Conservation (phyloP, 2,888 invertebrate genomes). For the Drosophila emarginata region DNA sequence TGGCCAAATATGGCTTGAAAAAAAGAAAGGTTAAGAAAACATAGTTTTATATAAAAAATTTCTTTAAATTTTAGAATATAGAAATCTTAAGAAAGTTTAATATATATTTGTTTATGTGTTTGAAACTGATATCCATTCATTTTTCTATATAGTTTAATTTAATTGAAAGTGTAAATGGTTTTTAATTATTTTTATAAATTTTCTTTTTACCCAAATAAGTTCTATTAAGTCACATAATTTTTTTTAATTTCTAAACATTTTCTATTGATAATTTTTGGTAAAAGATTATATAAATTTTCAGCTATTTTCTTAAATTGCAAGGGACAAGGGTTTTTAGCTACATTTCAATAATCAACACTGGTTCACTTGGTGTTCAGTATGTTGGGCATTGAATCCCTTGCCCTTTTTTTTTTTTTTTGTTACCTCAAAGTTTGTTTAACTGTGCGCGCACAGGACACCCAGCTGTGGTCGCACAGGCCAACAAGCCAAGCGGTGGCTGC, state of each 20-base stretch:
- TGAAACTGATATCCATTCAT: too few species aligned
- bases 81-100: too few species aligned
- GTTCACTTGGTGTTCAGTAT: neutral
- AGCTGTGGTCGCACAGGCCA: constrained; percentile 71
- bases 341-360: constrained; percentile 35
- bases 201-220: too few species aligned
- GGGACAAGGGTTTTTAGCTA: too few species aligned
- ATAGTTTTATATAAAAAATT: neutral
- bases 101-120: too few species aligned
- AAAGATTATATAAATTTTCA: neutral
- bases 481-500: constrained; percentile 67
- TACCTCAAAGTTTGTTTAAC: constrained; percentile 69
- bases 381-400: constrained; percentile 42
- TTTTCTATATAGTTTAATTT: too few species aligned
- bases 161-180: too few species aligned
- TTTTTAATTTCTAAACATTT: neutral
- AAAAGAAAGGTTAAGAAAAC: neutral
- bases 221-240: too few species aligned
- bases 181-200: too few species aligned
- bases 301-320: neutral
- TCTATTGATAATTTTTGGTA: neutral
- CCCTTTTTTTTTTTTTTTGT: constrained; percentile 24
- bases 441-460: constrained; percentile 75
- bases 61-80: too few species aligned
- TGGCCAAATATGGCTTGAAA: constrained; percentile 14